Evolutionary conservation across 2,113 vertebrate species (phyloP).

Genomic region (Marmota monax): DNA sequence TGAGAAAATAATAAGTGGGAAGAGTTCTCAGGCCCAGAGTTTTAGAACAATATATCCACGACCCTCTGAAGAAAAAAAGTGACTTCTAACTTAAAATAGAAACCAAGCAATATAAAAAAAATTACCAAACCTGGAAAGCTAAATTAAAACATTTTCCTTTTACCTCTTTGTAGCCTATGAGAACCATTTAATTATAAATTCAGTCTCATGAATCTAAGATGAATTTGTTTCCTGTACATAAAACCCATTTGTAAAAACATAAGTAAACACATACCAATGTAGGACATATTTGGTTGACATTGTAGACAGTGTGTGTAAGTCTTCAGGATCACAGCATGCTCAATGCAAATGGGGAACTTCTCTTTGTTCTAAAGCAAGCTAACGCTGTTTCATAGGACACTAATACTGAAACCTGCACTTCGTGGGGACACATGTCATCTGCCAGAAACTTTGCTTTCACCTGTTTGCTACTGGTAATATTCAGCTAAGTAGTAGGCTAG

Average conservation of each 20-base stretch:
- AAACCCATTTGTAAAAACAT: background rate
- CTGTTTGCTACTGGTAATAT: background rate
- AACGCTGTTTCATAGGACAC: background rate
- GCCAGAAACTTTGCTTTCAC: background rate
- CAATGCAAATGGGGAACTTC: background rate
- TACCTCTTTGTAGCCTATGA: background rate
- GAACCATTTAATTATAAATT: background rate
- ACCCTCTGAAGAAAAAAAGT: background rate
- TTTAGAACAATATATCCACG: background rate
- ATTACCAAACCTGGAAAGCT: background rate
- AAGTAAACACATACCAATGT: background rate
- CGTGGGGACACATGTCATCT: background rate
- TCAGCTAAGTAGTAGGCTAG: background rate
- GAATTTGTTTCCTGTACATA: background rate
- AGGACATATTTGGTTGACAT: background rate
- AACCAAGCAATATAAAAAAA: background rate
- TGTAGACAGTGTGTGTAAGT: background rate
- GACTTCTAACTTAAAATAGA: conserved; percentile 3
- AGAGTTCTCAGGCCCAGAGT: background rate
- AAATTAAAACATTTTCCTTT: background rate
- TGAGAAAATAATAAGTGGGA: background rate
- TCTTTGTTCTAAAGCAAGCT: background rate
- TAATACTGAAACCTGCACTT: background rate
- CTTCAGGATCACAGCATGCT: background rate
- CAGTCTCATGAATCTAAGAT: background rate